These are phyloP conservation scores for Monoplex corrugatus DNA, from an alignment of 2,888 invertebrate species.

Conservation along the genomic window DNA sequence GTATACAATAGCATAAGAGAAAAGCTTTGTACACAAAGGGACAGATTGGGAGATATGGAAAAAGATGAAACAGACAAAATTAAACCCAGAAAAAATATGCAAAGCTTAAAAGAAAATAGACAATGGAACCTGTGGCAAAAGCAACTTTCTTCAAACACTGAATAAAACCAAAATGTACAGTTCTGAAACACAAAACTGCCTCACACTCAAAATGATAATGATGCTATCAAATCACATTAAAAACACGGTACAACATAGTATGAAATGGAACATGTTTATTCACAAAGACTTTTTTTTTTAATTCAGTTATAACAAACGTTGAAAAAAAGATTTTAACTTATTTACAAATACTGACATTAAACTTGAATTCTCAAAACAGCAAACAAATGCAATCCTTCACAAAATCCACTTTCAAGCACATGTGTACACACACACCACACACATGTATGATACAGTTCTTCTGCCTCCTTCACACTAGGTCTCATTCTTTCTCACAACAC, in stretches of 20 bases:
- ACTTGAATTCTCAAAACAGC: constrained; percentile 17
- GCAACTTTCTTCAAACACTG: constrained; percentile 15
- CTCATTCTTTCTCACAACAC: background rate
- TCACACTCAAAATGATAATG: background rate
- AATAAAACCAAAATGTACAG: constrained; percentile 26
- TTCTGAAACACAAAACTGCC: constrained; percentile 10
- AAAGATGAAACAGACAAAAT: constrained; percentile 8
- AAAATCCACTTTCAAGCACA: background rate
- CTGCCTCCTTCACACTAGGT: too few relatives aligned
- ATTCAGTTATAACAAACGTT: background rate
- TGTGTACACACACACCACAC: background rate
- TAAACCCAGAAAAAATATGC: too few relatives aligned
- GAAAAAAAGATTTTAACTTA: constrained; percentile 16
- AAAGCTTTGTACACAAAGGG: too few relatives aligned
- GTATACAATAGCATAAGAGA: background rate
- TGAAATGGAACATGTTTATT: constrained; percentile 32
- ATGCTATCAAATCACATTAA: constrained; percentile 23
- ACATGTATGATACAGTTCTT: background rate
- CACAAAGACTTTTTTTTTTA: background rate
- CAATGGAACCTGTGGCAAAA: constrained; percentile 5
- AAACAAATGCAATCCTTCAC: constrained; percentile 26
- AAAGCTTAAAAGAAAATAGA: background rate
- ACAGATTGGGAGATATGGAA: background rate
- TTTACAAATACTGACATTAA: constrained; percentile 20
- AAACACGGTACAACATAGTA: background rate